Evolutionary conservation across 2,888 invertebrate genomes (phyloP), one percentile per base, ranked within the genome.

Genomic region (Sphaeridia pumilis): DNA sequence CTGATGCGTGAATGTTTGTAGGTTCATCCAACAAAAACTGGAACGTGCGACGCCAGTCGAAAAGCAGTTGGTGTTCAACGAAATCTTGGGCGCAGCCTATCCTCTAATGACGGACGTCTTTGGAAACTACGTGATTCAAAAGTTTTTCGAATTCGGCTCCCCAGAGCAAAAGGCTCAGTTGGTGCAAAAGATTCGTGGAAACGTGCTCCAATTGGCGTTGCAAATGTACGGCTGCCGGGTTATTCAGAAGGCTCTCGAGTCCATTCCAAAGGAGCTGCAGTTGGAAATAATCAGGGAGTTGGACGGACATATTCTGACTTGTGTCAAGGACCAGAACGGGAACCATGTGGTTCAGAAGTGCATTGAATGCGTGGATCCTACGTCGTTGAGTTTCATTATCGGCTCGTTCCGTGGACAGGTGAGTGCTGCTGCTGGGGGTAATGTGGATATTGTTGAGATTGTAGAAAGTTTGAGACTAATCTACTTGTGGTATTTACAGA

Each of bases 221-320:
- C 98, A 99, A 76, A 98, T 98, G 97, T 98, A 99, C 73, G 98
- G 98, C 42, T 99, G 98, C 70, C 82, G 98, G 52, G 98, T 99
- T 5, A 97, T 99, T 67, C 98, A 98, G 74, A 99, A 99, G 73
- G 98, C 98, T 38, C 76, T 99, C 57, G 98, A 98, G 75, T 90
- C 89, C 49, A 93, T 95, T 68, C 86, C 90, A 34, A 78, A 88
- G 5, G 94, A 95, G 67, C 93, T 94, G 71, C 94, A 95, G 73
- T 88, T 93, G 70, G 95, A 95, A 74, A 92, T 98, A 64, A 94
- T 97, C 42, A 83, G 87, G 60, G 98, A 98, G 74, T 77, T 98
- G 55, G 95, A 98, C 71, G 95, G 95, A 0, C 94, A 97, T 72
- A 92, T 97, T 41, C 76, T 98, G 67, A 95, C 97, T 73, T 98